Percentiles rank a stretch among this genome's conserved stretches.
Evolutionary conservation across 1,140 invertebrate species (phyloP).

Genomic region (Neotoxoptera formosana): DNA sequence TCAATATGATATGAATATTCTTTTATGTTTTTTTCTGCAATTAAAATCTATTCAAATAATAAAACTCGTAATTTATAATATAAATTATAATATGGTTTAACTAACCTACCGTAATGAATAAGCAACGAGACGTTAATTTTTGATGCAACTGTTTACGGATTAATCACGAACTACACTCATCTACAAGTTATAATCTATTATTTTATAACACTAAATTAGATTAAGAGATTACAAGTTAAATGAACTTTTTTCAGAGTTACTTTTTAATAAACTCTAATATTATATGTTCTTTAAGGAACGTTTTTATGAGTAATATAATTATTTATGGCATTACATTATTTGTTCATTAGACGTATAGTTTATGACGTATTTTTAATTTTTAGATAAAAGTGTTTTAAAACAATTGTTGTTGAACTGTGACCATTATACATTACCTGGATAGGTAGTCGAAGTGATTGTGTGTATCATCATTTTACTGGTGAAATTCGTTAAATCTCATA

Average conservation of each 20-base stretch:
- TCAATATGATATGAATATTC: background rate
- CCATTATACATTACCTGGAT: background rate
- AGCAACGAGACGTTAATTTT: background rate
- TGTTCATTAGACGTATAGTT: slow-evolving; percentile 1
- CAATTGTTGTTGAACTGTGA: background rate
- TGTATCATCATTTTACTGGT: background rate
- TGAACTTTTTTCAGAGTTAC: background rate
- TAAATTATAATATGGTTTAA: background rate
- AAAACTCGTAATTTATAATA: background rate
- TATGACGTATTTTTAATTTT: background rate
- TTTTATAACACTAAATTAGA: background rate
- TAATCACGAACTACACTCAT: background rate
- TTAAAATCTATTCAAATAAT: background rate
- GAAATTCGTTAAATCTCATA: background rate
- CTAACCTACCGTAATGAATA: background rate
- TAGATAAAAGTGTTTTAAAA: background rate
- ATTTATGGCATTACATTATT: background rate
- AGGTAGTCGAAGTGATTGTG: background rate
- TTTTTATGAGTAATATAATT: background rate
- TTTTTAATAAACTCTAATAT: background rate
- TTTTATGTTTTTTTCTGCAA: background rate
- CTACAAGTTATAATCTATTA: background rate
- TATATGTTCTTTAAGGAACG: background rate
- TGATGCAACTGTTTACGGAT: background rate
- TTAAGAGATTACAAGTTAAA: background rate